Base-by-base conservation (phyloP, 2,113 vertebrate species). In the Lepisosteus osseus region DNA sequence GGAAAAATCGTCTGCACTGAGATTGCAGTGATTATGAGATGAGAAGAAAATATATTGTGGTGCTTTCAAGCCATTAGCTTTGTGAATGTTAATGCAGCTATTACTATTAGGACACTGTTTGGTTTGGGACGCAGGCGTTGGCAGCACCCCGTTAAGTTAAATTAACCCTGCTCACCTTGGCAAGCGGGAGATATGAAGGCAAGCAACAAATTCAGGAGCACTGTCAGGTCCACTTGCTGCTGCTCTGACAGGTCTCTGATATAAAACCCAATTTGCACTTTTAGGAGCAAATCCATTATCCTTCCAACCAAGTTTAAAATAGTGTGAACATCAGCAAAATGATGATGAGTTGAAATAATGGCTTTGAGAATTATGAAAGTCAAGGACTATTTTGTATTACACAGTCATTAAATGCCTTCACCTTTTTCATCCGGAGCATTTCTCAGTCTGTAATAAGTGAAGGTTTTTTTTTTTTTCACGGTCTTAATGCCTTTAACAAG, bases 231-330 rank as follows among this genome's bases (percentile, higher is more conserved):
- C 86, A 47, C 79, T 71, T 88, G 86, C 87, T 82, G 0, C 74
- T 74, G 79, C 43, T 29, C 83, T 87, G 88, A 90, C 87, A 87
- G 72, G 82, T 81, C 82, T 90, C 84, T 89, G 87, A 91, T 90
- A 88, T 87, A 90, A 92, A 93, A 92, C 89, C 87, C 90, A 90
- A 93, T 93, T 93, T 92, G 88, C 79, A 85, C 82, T 86, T 85
- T 83, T 87, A 88, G 90, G 91, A 90, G 89, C 87, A 89, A 88
- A 93, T 93, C 89, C 86, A 91, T 93, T 93, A 92, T 90, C 87
- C 86, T 88, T 87, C 83, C 5, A 51, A 5, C 47, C 43, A 82
- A 84, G 90, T 91, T 90, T 89, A 89, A 90, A 90, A 87, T 88
- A 90, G 84, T 86, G 75, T 89, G 82, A 83, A 83, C 86, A 85